Percentiles rank a stretch among this genome's conserved stretches.
Conservation (phyloP, 1,140 invertebrate species). For the Calephelis virginiensis region DNA sequence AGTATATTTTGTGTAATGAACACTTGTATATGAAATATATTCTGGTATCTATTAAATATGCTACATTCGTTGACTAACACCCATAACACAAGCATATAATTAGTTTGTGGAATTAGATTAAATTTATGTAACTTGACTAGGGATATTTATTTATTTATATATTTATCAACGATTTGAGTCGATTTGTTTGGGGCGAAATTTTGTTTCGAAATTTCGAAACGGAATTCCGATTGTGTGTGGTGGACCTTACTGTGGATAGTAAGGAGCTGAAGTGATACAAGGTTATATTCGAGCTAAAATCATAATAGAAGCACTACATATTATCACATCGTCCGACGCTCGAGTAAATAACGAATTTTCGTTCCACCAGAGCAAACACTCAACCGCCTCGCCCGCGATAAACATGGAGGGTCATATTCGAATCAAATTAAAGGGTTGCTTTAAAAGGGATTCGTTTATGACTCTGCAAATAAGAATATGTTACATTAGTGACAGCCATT, state of each 20-base stretch:
- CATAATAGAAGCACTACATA: background rate
- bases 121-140: too few species aligned
- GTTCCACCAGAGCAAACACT: constrained; percentile 6
- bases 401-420: background rate
- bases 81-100: too few species aligned
- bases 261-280: background rate
- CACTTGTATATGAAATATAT: too few species aligned
- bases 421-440: constrained; percentile 7
- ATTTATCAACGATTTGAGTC: too few species aligned
- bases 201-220: too few species aligned
- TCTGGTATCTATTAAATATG: too few species aligned
- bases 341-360: constrained; percentile 8
- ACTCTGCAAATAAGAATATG: background rate
- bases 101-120: too few species aligned
- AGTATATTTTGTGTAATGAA: too few species aligned
- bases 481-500: background rate
- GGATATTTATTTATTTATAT: too few species aligned
- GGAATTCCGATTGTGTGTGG: too few species aligned
- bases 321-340: constrained; percentile 1
- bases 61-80: too few species aligned
- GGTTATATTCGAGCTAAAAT: background rate
- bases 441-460: background rate
- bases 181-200: too few species aligned
- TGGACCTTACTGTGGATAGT: background rate
- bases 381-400: constrained; percentile 1